Evolutionary conservation across 2,888 invertebrate species (phyloP), one percentile per base, ranked within the genome.

Genomic region (Nomada lathburiana): DNA sequence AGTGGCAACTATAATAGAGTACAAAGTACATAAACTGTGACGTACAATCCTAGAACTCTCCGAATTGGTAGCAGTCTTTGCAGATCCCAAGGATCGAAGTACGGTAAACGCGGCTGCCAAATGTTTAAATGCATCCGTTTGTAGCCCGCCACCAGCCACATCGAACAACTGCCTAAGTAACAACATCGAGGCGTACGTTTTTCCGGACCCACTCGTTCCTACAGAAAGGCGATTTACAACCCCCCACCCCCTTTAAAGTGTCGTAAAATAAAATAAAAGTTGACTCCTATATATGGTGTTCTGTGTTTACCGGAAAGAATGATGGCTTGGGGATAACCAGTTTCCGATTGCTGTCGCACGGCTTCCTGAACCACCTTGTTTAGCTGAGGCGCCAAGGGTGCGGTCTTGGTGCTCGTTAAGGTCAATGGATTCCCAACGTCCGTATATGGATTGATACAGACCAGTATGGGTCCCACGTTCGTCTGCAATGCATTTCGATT

Each of bases 51-150:
- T 96, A 94, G 98, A 98, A 91, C 98, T 98, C 95, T 98, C 97
- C 29, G 97, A 97, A 94, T 98, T 98, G 87, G 97, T 97, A 69
- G 96, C 96, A 68, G 98, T 98, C 94, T 98, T 97, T 62, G 98
- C 98, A 55, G 98, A 97, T 86, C 98, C 98, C 80, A 99, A 95
- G 29, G 98, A 98, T 87, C 98, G 96, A 89, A 99, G 95, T 83
- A 98, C 98, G 82, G 98, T 98, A 94, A 99, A 98, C 68, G 98
- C 98, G 72, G 99, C 98, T 18, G 98, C 98, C 87, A 98, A 96
- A 94, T 98, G 98, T 94, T 98, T 98, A 94, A 98, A 99, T 63
- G 98, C 98, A 94, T 98, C 98, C 29, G 98, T 98, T 95, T 98
- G 98, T 4, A 98, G 97, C 67, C 98, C 98, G 89, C 98, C 98